Conservation (phyloP, 2,113 vertebrate species). For the Piaya cayana region DNA sequence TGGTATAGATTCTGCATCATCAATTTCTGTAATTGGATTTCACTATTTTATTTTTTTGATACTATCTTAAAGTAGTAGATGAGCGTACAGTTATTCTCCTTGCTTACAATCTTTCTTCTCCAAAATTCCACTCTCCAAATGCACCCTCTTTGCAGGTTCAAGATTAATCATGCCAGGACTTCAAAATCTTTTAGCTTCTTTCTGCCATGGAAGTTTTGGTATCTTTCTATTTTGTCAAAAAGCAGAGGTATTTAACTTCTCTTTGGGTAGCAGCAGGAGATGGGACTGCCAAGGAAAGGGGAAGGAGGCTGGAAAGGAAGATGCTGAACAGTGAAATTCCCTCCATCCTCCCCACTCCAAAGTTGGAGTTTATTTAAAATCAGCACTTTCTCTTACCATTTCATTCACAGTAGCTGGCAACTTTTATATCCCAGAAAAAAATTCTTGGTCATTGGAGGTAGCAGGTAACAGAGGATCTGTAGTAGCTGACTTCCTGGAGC, state of each 20-base stretch:
- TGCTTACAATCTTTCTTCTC: constrained; percentile 2
- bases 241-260: neutral
- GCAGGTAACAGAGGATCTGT: neutral
- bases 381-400: neutral
- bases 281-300: neutral
- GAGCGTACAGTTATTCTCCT: neutral
- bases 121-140: neutral
- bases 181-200: neutral
- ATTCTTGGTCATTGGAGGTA: neutral
- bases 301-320: neutral
- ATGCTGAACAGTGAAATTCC: neutral
- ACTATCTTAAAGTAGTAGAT: neutral
- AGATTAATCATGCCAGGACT: neutral
- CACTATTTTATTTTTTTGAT: neutral
- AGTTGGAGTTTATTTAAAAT: neutral
- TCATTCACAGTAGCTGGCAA: neutral
- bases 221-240: neutral
- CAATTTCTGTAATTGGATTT: constrained; percentile 3
- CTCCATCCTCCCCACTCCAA: neutral
- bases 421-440: neutral
- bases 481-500: neutral
- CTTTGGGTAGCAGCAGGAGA: neutral
- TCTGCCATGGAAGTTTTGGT: neutral
- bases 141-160: neutral
- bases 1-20: neutral